Conservation (phyloP, 2,113 vertebrate species). For the Emydura subglobosa region DNA sequence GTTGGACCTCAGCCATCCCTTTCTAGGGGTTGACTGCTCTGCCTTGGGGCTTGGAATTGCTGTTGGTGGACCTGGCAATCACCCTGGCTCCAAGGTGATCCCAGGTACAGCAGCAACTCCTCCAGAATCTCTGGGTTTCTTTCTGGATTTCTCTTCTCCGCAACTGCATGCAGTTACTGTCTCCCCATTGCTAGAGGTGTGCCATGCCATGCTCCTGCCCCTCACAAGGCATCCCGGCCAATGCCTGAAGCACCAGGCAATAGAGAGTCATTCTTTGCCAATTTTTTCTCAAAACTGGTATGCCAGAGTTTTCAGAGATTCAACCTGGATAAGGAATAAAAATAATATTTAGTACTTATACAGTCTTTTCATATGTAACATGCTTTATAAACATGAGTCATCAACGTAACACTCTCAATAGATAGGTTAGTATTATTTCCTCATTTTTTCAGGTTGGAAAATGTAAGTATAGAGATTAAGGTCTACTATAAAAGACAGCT, state of each 20-base stretch:
- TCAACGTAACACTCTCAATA: neutral
- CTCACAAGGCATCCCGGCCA: neutral
- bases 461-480: neutral
- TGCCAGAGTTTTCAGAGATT: neutral
- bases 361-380: accelerated
- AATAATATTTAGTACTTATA: neutral
- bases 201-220: neutral
- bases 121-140: neutral
- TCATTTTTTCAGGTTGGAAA: neutral
- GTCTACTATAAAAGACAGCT: neutral
- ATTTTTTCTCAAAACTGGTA: neutral
- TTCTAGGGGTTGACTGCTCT: no score
- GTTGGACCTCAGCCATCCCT: no score
- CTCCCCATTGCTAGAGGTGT: neutral
- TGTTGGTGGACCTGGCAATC: neutral
- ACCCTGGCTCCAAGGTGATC: neutral
- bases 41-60: no score
- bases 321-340: neutral
- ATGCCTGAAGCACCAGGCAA: neutral
- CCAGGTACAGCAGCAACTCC: neutral
- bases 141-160: neutral
- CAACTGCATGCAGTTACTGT: neutral
- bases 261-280: neutral
- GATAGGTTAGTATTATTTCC: neutral
- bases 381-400: neutral